Evolutionary conservation across 2,797 vertebrate species (phyloP), one percentile per base, ranked within the genome.

Genomic region (Acrossocheilus fasciatus): DNA sequence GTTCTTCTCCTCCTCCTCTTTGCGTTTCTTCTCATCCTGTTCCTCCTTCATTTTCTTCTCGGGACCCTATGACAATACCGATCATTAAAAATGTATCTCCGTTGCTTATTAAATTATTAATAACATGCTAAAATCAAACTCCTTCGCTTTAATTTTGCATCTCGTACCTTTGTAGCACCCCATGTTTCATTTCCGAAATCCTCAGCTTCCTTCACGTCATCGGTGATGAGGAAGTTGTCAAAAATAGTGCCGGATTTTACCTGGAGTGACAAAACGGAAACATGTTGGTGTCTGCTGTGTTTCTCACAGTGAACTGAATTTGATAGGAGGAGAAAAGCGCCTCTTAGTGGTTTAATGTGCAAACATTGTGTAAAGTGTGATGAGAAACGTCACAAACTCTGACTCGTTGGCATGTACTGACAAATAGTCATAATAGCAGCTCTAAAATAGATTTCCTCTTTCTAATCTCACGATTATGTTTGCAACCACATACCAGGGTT

Each of bases 181-280:
- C 94, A 96, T 0, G 93, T 96, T 90, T 96, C 94, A n/a, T 94
- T 95, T 82, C 91, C 96, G 87, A 96, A 88, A 14, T 96, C 94
- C 88, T 97, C 96, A 1, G 97, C 96, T 91, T 95, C 95, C 66
- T 95, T 94, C 83, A 95, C 94, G 12, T 97, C 95, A 41, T 95
- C 95, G 17, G 91, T 91, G 90, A 97, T 96, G 45, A 96, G 83
- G 92, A 97, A 97, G 94, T 97, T 96, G 87, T 96, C 96, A 83
- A 97, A 97, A 90, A 97, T 96, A 86, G 95, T 96, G n/a, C 96
- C 96, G 39, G 95, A 97, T 90, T 96, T 97, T 84, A 97, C 95
- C 96, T 97, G 92, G 75, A 79, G 87, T 83, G 14, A 88, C 72
- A 2, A 87, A 39, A 17, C 74, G 17, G 26, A 52, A 69, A 17